Evolutionary conservation across 2,113 vertebrate species (phyloP), one percentile per base, ranked within the genome.

Genomic region (Stictonetta naevosa): DNA sequence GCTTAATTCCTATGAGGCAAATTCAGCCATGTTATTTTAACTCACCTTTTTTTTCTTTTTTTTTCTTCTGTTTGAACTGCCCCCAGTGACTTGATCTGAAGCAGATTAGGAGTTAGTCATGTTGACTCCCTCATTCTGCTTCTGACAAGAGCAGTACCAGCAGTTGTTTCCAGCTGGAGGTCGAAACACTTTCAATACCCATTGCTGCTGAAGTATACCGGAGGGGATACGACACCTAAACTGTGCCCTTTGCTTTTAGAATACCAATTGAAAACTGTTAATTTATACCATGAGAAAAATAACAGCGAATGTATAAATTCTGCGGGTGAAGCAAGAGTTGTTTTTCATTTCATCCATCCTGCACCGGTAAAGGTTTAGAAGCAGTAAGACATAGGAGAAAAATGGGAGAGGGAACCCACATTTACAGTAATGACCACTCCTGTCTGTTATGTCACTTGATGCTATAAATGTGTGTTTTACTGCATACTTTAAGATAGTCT

Each of bases 401-500:
- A 42, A 18, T 0, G 1, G 12, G 26, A 44, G 42, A 86, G 17
- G 63, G 69, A 95, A 90, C 6, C 6, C n/a, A 62, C 9, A 29
- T 74, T 90, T 78, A 33, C 40, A 71, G 22, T 38, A 92, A 36
- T 36, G 25, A 59, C 73, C 42, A 40, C 38, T 59, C 42, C 46
- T 77, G 19, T 56, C 56, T 83, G 31, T 46, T 80, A 13, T 76
- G 34, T 73, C 73, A 53, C 69, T 92, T 88, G 59, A 90, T 56
- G 66, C 62, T 36, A 53, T 26, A 68, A 83, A 26, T 44, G 2
- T 58, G 15, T 90, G 22, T 60, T 73, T 69, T 64, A 58, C 48
- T 80, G 19, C 71, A 22, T 94, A 60, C 75, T 93, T 88, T 64
- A 71, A 95, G 38, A 26, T 88, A 44, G 18, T 84, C 62, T 97